Evolutionary conservation across 2,113 vertebrate species (phyloP).

Genomic region (Pungitius pungitius): DNA sequence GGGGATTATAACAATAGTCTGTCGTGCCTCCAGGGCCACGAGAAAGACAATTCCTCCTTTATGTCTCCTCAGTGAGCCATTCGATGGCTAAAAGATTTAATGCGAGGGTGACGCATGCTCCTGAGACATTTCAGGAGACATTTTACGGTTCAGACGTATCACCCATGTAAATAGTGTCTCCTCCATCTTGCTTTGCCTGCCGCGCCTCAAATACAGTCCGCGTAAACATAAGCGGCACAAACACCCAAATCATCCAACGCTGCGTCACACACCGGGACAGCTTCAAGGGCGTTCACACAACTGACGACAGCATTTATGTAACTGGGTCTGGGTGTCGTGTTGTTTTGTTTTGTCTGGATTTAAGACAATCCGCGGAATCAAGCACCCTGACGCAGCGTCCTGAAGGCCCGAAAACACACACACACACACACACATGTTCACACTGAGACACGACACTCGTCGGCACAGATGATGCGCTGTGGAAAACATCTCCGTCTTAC

Average conservation of each 20-base stretch:
- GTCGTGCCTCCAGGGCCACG: not conserved
- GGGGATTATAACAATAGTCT: not conserved
- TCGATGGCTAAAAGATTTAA: fast-evolving
- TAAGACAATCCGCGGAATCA: slow-evolving; percentile 3
- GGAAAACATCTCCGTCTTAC: slow-evolving; percentile 56
- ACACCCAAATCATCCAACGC: slow-evolving; percentile 36
- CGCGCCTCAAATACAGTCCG: slow-evolving; percentile 76
- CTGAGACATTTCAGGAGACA: fast-evolving
- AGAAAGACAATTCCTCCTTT: not conserved
- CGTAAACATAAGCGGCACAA: slow-evolving; percentile 66
- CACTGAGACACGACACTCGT: slow-evolving; percentile 24
- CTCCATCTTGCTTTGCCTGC: slow-evolving; percentile 71
- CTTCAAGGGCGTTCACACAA: not conserved
- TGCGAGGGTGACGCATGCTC: fast-evolving
- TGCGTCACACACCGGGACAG: slow-evolving; percentile 44
- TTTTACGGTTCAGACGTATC: not conserved
- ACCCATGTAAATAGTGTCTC: slow-evolving; percentile 60
- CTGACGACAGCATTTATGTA: fast-evolving
- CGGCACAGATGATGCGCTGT: not conserved
- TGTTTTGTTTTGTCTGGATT: not conserved
- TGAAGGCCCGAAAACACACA: slow-evolving; percentile 16
- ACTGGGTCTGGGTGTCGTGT: not conserved
- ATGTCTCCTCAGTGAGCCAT: not conserved
- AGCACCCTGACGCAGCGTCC: slow-evolving; percentile 58
- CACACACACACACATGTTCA: not conserved